Base-by-base conservation (phyloP, 2,888 invertebrate species). In the Dioctria rufipes region DNA sequence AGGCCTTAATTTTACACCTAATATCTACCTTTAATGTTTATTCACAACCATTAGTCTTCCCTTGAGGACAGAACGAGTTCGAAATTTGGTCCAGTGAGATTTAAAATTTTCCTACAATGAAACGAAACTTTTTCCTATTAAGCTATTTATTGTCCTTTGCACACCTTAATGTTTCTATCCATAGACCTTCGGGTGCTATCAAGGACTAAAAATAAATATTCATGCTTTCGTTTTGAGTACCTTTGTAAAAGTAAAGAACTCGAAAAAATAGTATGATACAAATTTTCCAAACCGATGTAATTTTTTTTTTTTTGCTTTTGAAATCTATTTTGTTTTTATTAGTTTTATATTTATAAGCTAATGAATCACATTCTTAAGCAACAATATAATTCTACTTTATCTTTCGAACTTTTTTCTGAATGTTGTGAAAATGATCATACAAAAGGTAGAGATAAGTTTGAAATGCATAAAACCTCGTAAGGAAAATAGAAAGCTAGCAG, bases 151-250 rank as follows among this genome's bases (percentile, higher is more conserved):
- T 4, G 63, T 63, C 63, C 39, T 63, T 63, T 77, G 77, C 77
- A 77, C 77, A 77, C 77, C 63, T 77, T 5, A 37, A 49, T 60
- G 73, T 13, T 39, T 25, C 37, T 11, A 42, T 60, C 4, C 43
- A 49, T 77, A 13, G 63, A 39, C 46, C 37, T 46, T 77, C 39
- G 40, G 63, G 77, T 77, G 77, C 63, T 77, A 77, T 77, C 37
- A 3, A 39, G 63, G 77, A 77, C 77, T 46, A 49, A 77, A 37
- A 77, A n/a, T 54, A 71, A 71, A 71, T 39, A 43, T 60, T 54
- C 42, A 63, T 49, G 39, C 46, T 77, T 63, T 37, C 49, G 9
- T 39, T 39, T 63, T 39, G 9, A 37, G 13, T n/a, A 63, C n/a
- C 51, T 77, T 77, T 49, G 11, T 37, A 6, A 49, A 8, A 39